Evolutionary conservation across 2,888 invertebrate species (phyloP), one percentile per base, ranked within the genome.

Genomic region (Drosophila ezoana): DNA sequence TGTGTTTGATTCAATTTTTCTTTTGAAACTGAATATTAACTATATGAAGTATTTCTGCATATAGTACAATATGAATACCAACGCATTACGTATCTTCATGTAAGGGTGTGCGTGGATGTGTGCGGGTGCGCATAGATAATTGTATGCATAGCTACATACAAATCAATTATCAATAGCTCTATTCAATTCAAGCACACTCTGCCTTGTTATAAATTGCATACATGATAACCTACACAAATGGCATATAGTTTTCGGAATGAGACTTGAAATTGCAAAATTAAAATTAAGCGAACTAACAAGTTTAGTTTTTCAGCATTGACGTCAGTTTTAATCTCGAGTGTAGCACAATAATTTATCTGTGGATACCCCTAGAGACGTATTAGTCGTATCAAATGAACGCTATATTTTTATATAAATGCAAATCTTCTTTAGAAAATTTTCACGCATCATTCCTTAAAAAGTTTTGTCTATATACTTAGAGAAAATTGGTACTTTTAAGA

Each of bases 11-110:
- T 54, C 8, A 37, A 18, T 35, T 47, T 60, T 32, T 33, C 53
- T 44, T 52, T 14, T 23, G 23, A 40, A 47, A 16, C 38, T 38
- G 43, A 57, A 73, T 40, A 28, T 58, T 40, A 49, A 18, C 23
- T 57, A 28, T 13, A 14, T 13, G 16, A 33, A 41, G 18, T 28
- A 35, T 32, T 48, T 48, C 2, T n/a, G 5, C 6, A 33, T 33
- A 54, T 40, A 2, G 10, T 20, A 11, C 20, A 18, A 41, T 18
- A n/a, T 20, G 8, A 40, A 53, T 40, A 9, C 14, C 13, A 4
- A 14, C 13, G 11, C 32, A n/a, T 3, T 2, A 8, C 2, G 11
- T 54, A 0, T 28, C 28, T n/a, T 4, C 14, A 14, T 49, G 35
- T 0, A n/a, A n/a, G n/a, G n/a, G n/a, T n/a, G n/a, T n/a, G 9